Conservation (phyloP, 2,888 invertebrate genomes). For the Arge pagana region DNA sequence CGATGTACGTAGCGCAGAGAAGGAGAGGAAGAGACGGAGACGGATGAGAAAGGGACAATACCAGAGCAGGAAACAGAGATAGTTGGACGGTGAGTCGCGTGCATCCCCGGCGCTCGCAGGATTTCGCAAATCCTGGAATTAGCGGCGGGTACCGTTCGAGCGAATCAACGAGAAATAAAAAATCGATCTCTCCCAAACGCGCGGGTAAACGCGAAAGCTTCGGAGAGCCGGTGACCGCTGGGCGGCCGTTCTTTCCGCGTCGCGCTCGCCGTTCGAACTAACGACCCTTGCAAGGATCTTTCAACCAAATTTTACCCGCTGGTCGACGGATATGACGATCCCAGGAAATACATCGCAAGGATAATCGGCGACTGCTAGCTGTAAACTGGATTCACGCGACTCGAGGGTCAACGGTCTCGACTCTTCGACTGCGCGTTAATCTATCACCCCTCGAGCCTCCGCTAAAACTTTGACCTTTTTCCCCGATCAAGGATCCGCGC, state of each 20-base stretch:
- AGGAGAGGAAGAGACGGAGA: background rate
- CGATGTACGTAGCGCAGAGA: background rate
- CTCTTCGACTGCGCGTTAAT: too few relatives aligned
- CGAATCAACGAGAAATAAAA: slow-evolving; percentile 22
- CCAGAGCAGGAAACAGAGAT: too few relatives aligned
- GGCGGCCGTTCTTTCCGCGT: too few relatives aligned
- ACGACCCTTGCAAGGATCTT: slow-evolving; percentile 13
- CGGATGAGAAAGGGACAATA: background rate
- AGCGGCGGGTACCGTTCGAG: slow-evolving; percentile 22
- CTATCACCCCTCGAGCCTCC: too few relatives aligned
- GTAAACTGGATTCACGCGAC: too few relatives aligned
- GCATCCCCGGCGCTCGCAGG: slow-evolving; percentile 22
- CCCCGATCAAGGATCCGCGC: too few relatives aligned
- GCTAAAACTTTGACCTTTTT: too few relatives aligned
- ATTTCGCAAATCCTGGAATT: slow-evolving; percentile 25
- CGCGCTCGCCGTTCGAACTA: slow-evolving; percentile 11
- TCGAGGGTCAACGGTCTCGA: too few relatives aligned
- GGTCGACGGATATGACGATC: too few relatives aligned
- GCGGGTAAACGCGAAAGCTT: slow-evolving; percentile 11
- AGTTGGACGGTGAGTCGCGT: too few relatives aligned
- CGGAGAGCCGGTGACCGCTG: slow-evolving; percentile 10
- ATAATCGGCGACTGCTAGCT: too few relatives aligned
- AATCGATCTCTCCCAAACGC: slow-evolving; percentile 23
- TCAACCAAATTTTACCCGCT: slow-evolving; percentile 6
- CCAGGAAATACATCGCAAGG: too few relatives aligned